Base-by-base conservation (phyloP, 2,113 vertebrate genomes). In the Cettia cetti region DNA sequence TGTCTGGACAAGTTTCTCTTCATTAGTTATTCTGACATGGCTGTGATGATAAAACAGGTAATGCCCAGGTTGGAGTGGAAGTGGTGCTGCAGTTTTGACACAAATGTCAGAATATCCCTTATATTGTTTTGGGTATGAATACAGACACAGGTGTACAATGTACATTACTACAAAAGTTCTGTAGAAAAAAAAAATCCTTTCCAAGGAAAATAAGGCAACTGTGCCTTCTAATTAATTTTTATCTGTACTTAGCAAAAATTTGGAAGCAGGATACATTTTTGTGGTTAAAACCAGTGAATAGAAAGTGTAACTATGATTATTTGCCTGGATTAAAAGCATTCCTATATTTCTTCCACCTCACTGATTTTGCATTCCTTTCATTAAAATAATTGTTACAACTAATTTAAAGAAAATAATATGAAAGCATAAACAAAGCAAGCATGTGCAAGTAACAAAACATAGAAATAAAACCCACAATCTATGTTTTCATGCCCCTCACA, bases 401-500 rank as follows among this genome's bases (percentile, higher is more conserved):
- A 28, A 82, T 40, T 82, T 75, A 7, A 60, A 84, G 68, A 70
- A 77, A 49, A 35, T 4, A 68, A 52, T 5, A 71, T 8, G 33
- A 81, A 76, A 40, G 13, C 2, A 66, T 78, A 94, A 81, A 89
- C 35, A 82, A n/a, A 68, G 60, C 44, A 95, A 91, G 44, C 17
- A 15, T 27, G 90, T 28, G 17, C n/a, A 90, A 91, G 49, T 39
- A 45, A 72, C 65, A 56, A 74, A 94, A 86, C 40, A 92, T 6
- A 70, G n/a, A 94, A 84, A 92, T 85, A 89, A 90, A 89, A 96
- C 90, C 57, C 82, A 96, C 74, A 28, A 86, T 94, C 95, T 96
- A 74, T 90, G 91, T 95, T 95, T 94, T 82, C 89, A 95, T 87
- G 87, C 56, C 85, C 92, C 92, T 94, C 94, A 96, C 94, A 96